Percentiles rank a stretch among this genome's conserved stretches.
Evolutionary conservation across 2,113 vertebrate species (phyloP).

Genomic region (Cololabis saira): DNA sequence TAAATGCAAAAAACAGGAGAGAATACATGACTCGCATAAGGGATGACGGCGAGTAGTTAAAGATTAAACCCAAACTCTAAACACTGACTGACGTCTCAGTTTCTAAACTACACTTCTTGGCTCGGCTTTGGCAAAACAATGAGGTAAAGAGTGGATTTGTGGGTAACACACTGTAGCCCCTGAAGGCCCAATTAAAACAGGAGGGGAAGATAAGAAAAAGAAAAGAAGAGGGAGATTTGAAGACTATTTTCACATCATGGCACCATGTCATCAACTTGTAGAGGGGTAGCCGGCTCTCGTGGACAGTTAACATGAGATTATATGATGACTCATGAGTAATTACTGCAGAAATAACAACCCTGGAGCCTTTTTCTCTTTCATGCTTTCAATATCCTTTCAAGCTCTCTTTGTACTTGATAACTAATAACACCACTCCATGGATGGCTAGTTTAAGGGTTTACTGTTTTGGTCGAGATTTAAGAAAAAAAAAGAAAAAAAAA

Average conservation of each 20-base stretch:
- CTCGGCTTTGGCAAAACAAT: constrained; percentile 31
- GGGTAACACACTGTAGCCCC: constrained; percentile 12
- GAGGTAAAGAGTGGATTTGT: constrained; percentile 36
- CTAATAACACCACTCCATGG: too few species aligned
- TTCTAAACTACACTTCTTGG: constrained; percentile 7
- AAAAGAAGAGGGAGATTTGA: neutral
- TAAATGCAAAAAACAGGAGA: neutral
- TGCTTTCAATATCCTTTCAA: neutral
- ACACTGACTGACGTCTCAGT: constrained; percentile 15
- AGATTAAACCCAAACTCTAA: constrained; percentile 6
- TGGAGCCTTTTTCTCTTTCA: constrained; percentile 5
- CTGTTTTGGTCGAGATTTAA: too few species aligned
- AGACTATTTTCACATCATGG: constrained; percentile 35
- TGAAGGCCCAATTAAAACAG: constrained; percentile 48
- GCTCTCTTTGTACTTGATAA: neutral
- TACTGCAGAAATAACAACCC: neutral
- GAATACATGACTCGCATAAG: neutral
- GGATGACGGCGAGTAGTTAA: neutral
- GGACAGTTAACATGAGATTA: constrained; percentile 14
- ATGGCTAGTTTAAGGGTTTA: too few species aligned
- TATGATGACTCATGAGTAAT: constrained; percentile 21
- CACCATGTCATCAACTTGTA: neutral
- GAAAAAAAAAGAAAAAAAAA: too few species aligned
- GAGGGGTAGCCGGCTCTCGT: constrained; percentile 5
- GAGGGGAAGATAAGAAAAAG: neutral